These are phyloP conservation scores for Eremophila alpestris DNA, from an alignment of 2,797 vertebrate genomes.

Conservation along the genomic window DNA sequence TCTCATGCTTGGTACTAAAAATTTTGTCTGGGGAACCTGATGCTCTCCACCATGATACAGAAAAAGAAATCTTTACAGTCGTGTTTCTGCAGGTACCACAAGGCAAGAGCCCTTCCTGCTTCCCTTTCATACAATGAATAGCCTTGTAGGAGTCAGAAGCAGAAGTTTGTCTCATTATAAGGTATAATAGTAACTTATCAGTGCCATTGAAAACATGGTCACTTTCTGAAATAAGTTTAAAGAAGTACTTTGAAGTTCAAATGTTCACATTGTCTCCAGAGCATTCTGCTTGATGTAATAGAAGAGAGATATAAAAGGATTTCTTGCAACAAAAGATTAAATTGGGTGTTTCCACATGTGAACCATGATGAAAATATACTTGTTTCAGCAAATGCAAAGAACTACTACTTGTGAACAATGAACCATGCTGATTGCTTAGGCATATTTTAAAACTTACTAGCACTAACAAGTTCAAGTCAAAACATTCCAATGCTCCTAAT, in stretches of 20 bases:
- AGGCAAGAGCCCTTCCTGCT: not conserved
- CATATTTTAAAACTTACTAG: not conserved
- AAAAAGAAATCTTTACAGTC: not conserved
- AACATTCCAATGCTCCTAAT: not conserved
- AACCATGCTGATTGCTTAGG: not conserved
- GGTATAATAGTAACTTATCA: not conserved
- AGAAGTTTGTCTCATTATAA: not conserved
- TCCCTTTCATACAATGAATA: not conserved
- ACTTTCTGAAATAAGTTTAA: not conserved
- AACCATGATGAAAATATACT: not conserved
- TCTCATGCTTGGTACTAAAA: not conserved
- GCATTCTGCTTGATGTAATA: not conserved
- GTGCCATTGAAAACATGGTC: not conserved
- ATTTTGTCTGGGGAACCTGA: not conserved
- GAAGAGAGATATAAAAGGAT: not conserved
- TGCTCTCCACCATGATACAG: accelerated
- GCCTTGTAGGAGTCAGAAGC: not conserved
- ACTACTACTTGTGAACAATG: accelerated
- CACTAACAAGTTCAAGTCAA: not conserved
- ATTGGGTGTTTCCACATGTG: not conserved
- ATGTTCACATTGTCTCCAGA: not conserved
- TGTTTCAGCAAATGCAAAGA: not conserved
- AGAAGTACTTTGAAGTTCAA: not conserved
- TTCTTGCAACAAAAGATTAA: not conserved
- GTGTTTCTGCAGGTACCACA: not conserved